These are phyloP conservation scores for Ruditapes philippinarum DNA, from an alignment of 1,140 invertebrate species.

Conservation along the genomic window DNA sequence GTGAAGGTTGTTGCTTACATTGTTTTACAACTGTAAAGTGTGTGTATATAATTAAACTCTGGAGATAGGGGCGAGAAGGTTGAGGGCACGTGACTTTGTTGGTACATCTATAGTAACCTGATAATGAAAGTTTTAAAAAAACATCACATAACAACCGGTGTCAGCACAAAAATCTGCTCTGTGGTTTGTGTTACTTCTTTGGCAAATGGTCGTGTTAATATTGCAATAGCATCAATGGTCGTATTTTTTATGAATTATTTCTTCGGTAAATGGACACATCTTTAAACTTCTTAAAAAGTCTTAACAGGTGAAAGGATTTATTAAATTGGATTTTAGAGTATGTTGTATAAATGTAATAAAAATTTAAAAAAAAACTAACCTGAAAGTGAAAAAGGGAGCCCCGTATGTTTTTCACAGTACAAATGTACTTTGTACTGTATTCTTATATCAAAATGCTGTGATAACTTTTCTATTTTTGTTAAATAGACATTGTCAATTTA, in stretches of 20 bases:
- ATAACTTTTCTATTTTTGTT: background rate
- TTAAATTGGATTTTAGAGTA: no score
- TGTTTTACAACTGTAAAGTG: slow-evolving; percentile 38
- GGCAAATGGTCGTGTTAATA: background rate
- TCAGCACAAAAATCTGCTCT: background rate
- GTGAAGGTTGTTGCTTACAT: slow-evolving; percentile 49
- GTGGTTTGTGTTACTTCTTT: background rate
- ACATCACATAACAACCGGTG: background rate
- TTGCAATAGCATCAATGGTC: no score
- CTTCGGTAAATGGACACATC: no score
- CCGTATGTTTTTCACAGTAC: background rate
- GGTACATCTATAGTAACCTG: background rate
- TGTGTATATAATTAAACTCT: slow-evolving; percentile 29
- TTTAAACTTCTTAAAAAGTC: no score
- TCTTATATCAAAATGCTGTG: background rate
- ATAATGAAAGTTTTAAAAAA: no score
- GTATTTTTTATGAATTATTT: no score
- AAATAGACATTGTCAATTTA: background rate
- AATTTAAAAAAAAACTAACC: slow-evolving; percentile 25
- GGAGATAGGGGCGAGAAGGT: slow-evolving; percentile 19
- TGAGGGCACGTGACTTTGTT: slow-evolving; percentile 46
- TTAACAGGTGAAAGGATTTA: no score
- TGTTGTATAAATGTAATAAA: no score
- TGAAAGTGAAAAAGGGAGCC: background rate
- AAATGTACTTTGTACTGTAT: background rate